Base-by-base conservation (phyloP, 2,113 vertebrate species). In the Motacilla alba region DNA sequence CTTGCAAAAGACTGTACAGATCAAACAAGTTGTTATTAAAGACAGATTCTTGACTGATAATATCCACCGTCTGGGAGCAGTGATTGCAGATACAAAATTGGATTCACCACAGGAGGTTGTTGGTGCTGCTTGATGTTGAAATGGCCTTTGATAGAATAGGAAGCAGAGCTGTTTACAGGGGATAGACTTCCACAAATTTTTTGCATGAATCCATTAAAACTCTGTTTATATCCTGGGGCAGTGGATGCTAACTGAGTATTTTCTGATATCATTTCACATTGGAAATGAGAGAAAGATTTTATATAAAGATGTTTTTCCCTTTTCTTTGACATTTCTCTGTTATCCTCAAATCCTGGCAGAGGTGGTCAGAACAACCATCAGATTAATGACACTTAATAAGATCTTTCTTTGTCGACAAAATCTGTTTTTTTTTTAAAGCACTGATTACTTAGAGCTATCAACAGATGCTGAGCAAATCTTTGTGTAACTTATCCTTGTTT, bases 21-120 rank as follows among this genome's bases (percentile, higher is more conserved):
- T 96, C 94, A 95, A 97, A 91, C 84, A 89, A 87, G 74, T 90
- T 91, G 67, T 83, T 95, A 94, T 87, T 95, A 91, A 93, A 93
- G 94, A 21, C 70, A 79, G 74, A 95, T 94, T 62, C 67, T 70
- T 90, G 84, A 53, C 70, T 93, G 93, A 91, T 96, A 89, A 87
- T 73, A 93, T 67, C 81, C 81, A 43, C 87, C 93, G 83, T 93
- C 89, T 95, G 94, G 89, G 84, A 93, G 78, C 70, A 77, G 87
- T 76, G 95, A 96, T 90, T 95, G 89, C 70, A 88, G 87, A 93
- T 67, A 76, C 24, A 58, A 91, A 96, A 97, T 94, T 96, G 95
- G 93, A 94, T 95, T 95, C 94, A 85, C 87, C 84, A 91, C 46
- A 39, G 93, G 93, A 96, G 87, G 78, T 91, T 70, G 55, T 12